Conservation (phyloP, 2,888 invertebrate genomes). For the Phorcus lineatus region DNA sequence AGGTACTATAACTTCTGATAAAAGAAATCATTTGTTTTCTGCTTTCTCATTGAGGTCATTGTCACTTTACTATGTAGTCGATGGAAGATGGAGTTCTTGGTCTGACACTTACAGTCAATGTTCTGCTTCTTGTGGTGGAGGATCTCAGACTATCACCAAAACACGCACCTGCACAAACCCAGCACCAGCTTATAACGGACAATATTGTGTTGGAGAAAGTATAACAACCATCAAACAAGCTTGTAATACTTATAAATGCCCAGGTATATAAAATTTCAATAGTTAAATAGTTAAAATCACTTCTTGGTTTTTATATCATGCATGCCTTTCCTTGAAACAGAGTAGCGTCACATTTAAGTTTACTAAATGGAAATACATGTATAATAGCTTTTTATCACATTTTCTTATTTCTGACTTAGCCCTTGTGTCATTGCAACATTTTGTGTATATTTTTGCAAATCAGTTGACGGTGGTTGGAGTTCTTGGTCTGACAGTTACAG, state of each 20-base stretch:
- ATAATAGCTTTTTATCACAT: not conserved
- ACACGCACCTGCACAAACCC: conserved; percentile 18
- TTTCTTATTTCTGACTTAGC: not conserved
- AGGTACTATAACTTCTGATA: too few relatives aligned
- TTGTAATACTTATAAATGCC: not conserved
- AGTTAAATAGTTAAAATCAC: too few relatives aligned
- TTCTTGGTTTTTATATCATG: too few relatives aligned
- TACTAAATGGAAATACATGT: too few relatives aligned
- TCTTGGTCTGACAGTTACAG: not conserved
- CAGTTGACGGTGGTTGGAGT: not conserved
- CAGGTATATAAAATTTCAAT: not conserved
- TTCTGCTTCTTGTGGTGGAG: not conserved
- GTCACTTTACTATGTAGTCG: not conserved
- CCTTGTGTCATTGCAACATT: not conserved
- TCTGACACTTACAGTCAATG: not conserved
- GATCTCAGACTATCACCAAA: not conserved
- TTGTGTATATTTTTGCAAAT: not conserved
- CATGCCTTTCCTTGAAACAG: too few relatives aligned
- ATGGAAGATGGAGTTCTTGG: not conserved
- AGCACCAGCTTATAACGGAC: not conserved
- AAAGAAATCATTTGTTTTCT: not conserved
- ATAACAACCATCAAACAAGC: not conserved
- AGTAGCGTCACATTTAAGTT: too few relatives aligned
- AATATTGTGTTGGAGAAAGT: not conserved
- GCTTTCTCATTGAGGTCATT: not conserved